These are phyloP conservation scores for Ophion costatus DNA, from an alignment of 2,888 invertebrate species.

Conservation along the genomic window DNA sequence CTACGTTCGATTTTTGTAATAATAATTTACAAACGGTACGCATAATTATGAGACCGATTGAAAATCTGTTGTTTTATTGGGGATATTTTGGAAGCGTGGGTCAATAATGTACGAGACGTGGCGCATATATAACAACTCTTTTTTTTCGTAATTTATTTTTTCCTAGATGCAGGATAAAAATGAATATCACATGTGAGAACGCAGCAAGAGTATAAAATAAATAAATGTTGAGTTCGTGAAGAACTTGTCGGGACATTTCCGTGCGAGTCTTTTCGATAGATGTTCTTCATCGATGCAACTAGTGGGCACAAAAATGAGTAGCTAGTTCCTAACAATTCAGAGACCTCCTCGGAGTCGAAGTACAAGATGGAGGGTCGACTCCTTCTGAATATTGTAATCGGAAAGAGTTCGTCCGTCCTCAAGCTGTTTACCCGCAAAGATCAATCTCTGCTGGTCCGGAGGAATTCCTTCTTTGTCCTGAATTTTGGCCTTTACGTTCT, in stretches of 20 bases:
- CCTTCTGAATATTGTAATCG: conserved; percentile 68
- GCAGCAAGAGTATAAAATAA: conserved; percentile 46
- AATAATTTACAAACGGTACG: too few species aligned
- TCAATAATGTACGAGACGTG: not conserved
- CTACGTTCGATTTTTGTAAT: too few species aligned
- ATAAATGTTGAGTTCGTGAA: conserved; percentile 31
- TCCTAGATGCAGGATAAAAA: conserved; percentile 38
- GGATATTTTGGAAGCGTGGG: not conserved
- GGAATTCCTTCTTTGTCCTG: conserved; percentile 68
- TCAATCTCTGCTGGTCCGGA: conserved; percentile 66
- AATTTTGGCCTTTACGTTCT: conserved; percentile 84
- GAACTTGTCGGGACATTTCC: conserved; percentile 20
- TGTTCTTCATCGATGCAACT: not conserved
- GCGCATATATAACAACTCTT: conserved; percentile 27
- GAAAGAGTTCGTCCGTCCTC: conserved; percentile 65
- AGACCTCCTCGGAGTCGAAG: conserved; percentile 64
- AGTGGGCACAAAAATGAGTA: not conserved
- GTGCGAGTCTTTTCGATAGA: conserved; percentile 14
- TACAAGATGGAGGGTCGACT: conserved; percentile 65
- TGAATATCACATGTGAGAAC: conserved; percentile 59
- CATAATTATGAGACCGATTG: too few species aligned
- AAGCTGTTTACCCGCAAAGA: conserved; percentile 65
- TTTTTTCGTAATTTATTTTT: conserved; percentile 30
- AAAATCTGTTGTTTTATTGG: not conserved
- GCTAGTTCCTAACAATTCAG: not conserved